Evolutionary conservation across 2,888 invertebrate genomes (phyloP).

Genomic region (Itoplectis maculator): DNA sequence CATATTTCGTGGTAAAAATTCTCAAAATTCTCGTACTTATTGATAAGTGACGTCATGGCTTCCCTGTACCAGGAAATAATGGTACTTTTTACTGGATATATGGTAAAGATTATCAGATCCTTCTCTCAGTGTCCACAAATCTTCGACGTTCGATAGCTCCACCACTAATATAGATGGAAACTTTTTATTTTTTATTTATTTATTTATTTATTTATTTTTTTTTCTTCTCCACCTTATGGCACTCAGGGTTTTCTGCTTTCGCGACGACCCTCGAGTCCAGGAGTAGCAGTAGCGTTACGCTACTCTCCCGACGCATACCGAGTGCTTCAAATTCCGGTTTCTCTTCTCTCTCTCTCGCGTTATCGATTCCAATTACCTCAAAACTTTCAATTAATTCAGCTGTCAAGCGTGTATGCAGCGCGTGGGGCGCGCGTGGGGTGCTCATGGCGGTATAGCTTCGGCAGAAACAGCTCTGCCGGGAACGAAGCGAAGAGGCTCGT

Average conservation of each 20-base stretch:
- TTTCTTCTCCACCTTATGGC: no score
- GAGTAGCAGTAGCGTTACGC: no score
- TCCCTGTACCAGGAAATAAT: no score
- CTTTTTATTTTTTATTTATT: neutral
- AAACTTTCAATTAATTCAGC: conserved; percentile 81
- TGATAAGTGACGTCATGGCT: no score
- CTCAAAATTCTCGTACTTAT: no score
- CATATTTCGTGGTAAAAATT: no score
- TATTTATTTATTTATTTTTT: neutral
- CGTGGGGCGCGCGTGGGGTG: conserved; percentile 1
- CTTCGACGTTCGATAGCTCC: no score
- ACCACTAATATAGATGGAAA: neutral
- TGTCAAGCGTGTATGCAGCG: conserved; percentile 73
- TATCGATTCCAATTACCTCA: conserved; percentile 80
- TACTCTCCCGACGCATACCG: neutral
- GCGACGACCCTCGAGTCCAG: neutral
- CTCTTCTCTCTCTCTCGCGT: conserved; percentile 57
- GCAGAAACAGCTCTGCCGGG: neutral
- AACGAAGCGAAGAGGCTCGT: conserved; percentile 15
- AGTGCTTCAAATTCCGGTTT: conserved; percentile 36
- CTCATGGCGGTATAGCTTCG: neutral
- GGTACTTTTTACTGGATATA: no score
- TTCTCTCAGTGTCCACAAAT: no score
- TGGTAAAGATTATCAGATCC: no score
- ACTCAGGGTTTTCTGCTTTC: neutral